Conservation (phyloP, 2,888 invertebrate species). For the Dioctria rufipes region DNA sequence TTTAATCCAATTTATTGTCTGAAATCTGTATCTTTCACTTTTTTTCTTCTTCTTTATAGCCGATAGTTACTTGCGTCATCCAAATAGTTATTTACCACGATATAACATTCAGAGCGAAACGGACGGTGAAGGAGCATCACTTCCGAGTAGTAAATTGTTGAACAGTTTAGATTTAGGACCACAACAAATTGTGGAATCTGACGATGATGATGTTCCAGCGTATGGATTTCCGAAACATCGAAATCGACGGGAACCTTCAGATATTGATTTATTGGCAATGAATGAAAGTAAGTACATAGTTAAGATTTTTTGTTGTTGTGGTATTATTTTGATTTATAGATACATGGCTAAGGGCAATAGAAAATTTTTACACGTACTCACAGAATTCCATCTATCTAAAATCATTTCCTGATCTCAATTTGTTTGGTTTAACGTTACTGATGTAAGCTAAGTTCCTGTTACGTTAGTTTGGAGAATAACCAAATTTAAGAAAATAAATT, state of each 20-base stretch:
- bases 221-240: slow-evolving; percentile 72
- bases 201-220: slow-evolving; percentile 70
- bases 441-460: too few species aligned
- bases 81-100: slow-evolving; percentile 84
- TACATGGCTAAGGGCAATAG: too few species aligned
- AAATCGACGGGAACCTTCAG: slow-evolving; percentile 68
- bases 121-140: slow-evolving; percentile 73
- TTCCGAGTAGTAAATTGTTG: slow-evolving; percentile 62
- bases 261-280: slow-evolving; percentile 61
- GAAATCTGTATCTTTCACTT: neutral
- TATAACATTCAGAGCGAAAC: slow-evolving; percentile 80
- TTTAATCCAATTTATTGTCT: neutral
- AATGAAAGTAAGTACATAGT: slow-evolving; percentile 61
- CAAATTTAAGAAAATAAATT: too few species aligned
- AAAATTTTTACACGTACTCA: too few species aligned
- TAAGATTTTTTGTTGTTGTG: neutral
- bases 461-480: too few species aligned
- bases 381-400: too few species aligned
- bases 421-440: too few species aligned
- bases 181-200: slow-evolving; percentile 68
- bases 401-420: too few species aligned
- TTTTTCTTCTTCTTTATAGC: slow-evolving; percentile 66
- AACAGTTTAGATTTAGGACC: slow-evolving; percentile 61
- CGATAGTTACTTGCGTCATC: slow-evolving; percentile 85
- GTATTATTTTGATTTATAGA: neutral